Evolutionary conservation across 2,797 vertebrate genomes (phyloP), one percentile per base, ranked within the genome.

Genomic region (Pteronotus mesoamericanus): DNA sequence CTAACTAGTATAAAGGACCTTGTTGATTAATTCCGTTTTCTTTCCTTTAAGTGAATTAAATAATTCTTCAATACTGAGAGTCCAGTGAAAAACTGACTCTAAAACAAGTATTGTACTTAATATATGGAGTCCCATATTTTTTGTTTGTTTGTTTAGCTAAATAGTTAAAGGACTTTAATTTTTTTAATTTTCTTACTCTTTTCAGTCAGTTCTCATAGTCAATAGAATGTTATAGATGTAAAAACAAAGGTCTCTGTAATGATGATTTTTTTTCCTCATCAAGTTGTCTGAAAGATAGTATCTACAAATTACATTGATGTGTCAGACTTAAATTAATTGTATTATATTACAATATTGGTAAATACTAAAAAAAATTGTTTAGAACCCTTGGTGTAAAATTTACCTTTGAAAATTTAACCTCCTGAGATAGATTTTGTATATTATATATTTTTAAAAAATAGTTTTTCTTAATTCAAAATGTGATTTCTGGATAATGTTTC

Each of bases 271-370:
- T 97, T 98, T 97, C 96, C 85, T 96, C 95, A 98, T 98, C 87
- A 97, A 97, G 83, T 98, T 97, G 80, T 97, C 97, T 98, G 96
- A 98, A 98, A 96, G 96, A 98, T 98, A 98, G 94, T 96, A 97
- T 95, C 97, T 98, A 98, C 96, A 98, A 98, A 98, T 98, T 97
- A 97, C 77, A 96, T 26, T 97, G 96, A 98, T 97, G 55, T 97
- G 94, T 96, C 96, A 96, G 94, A 97, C 93, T 97, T 98, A 98
- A 98, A 98, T 98, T 94, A 98, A 98, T 97, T 98, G 91, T 96
- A 95, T 98, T 98, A 97, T 93, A 96, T 94, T 9, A 6, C 86
- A 97, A 94, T 92, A 97, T 96, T 97, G 98, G 92, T 98, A 97
- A 98, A 98, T 98, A 97, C 93, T 98, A 94, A 98, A 98, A 98